Evolutionary conservation across 2,888 invertebrate genomes (phyloP), one percentile per base, ranked within the genome.

Genomic region (Polydrusus pterygomalis): DNA sequence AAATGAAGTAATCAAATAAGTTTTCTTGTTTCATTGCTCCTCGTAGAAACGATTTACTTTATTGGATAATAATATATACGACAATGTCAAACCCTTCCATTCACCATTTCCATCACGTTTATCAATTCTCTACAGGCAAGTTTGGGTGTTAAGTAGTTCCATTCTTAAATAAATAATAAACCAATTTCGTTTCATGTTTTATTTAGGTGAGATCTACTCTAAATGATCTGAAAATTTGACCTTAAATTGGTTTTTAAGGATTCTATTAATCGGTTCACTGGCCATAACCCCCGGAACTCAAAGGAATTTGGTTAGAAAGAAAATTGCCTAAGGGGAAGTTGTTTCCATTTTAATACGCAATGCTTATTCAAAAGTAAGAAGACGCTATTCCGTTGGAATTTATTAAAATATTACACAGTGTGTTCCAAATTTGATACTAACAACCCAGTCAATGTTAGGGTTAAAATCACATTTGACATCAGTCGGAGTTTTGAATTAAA

Each of bases 141-240:
- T 25, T 51, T 20, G 6, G 30, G 54, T 54, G 54, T n/a, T 11
- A 54, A 54, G n/a, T n/a, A 54, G n/a, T n/a, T n/a, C 38, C 18
- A 34, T 60, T 60, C 38, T 38, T 38, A 60, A 60, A 60, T 60
- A 60, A 60, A 60, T 60, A 60, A 60, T 60, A 60, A 60, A 38
- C 58, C 58, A 60, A 60, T 60, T 38, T 60, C 18, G 38, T 60
- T 60, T 60, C 38, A 60, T 60, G 58, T 60, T 38, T 60, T 60
- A 60, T 60, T 60, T 38, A 38, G 58, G 38, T 38, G 38, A 17
- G 15, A 38, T 60, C 34, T 60, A 38, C 58, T 38, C 38, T 60
- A 60, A 60, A 60, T 60, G 58, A 60, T 60, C 58, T 60, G 38
- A 60, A 60, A 60, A 60, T 60, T 60, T 60, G 58, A 60, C 58